Conservation (phyloP, 2,888 invertebrate genomes). For the Nephrotoma flavescens region DNA sequence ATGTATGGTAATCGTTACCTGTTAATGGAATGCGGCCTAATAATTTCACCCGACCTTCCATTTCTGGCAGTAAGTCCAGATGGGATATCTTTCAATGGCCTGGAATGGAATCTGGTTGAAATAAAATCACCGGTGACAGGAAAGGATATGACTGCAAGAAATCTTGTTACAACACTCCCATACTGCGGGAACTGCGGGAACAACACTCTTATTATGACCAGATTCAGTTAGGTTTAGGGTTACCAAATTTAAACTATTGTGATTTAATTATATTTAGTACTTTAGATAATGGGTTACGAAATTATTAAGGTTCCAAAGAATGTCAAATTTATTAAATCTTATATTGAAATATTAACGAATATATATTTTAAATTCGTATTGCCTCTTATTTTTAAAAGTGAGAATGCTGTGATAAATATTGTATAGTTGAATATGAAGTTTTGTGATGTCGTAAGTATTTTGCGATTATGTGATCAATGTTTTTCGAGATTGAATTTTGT, state of each 20-base stretch:
- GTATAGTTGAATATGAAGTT: background rate
- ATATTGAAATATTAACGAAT: too few relatives aligned
- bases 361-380: background rate
- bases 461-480: too few relatives aligned
- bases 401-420: background rate
- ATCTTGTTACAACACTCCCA: too few relatives aligned
- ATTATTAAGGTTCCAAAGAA: too few relatives aligned
- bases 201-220: background rate
- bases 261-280: background rate
- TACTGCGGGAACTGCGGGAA: background rate
- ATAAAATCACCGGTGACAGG: slow-evolving; percentile 4
- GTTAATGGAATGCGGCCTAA: too few relatives aligned
- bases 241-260: background rate
- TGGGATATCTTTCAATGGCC: slow-evolving; percentile 6
- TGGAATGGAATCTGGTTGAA: slow-evolving; percentile 1
- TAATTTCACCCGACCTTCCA: too few relatives aligned
- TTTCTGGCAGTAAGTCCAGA: slow-evolving; percentile 6
- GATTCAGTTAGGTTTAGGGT: background rate
- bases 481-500: too few relatives aligned
- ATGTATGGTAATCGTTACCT: too few relatives aligned
- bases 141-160: background rate
- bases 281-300: too few relatives aligned
- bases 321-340: too few relatives aligned
- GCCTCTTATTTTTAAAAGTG: background rate
- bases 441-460: background rate